A percentile compares a stretch with the other conserved stretches of the same genome.
Conservation (phyloP, 1,140 invertebrate genomes). For the Drosophila busckii region DNA sequence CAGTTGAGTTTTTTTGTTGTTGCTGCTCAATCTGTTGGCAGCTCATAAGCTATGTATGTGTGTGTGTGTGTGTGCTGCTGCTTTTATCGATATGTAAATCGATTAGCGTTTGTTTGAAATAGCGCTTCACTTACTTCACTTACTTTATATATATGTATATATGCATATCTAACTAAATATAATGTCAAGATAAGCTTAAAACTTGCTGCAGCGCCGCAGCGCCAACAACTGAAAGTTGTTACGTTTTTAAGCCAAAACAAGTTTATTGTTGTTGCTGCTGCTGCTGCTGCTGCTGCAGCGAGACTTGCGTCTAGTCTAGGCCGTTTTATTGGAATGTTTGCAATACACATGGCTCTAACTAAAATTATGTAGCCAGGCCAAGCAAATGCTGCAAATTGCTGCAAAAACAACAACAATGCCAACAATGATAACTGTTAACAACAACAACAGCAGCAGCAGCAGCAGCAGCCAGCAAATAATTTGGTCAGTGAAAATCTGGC, state of each 20-base stretch:
- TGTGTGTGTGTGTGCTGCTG: background rate
- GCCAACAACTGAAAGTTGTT: constrained; percentile 66
- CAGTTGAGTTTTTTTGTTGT: background rate
- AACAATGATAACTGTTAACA: constrained; percentile 16
- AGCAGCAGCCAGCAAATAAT: constrained; percentile 20
- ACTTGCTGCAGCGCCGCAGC: constrained; percentile 30
- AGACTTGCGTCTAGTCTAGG: constrained; percentile 43
- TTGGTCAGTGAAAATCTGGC: constrained; percentile 53
- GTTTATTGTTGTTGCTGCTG: constrained; percentile 43
- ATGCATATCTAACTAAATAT: too few species aligned
- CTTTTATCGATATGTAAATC: constrained; percentile 23
- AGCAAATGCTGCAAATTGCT: constrained; percentile 46
- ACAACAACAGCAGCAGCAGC: constrained; percentile 18
- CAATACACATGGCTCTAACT: constrained; percentile 17
- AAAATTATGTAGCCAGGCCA: constrained; percentile 23
- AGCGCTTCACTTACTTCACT: too few species aligned
- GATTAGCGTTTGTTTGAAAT: constrained; percentile 17
- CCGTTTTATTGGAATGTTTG: constrained; percentile 53
- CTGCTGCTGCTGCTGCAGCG: constrained; percentile 6
- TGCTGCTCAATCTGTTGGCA: too few species aligned
- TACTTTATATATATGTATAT: too few species aligned
- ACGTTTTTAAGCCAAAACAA: constrained; percentile 55
- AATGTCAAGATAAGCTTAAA: constrained; percentile 49
- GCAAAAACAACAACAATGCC: constrained; percentile 14
- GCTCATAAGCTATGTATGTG: too few species aligned